A percentile compares a stretch with the other conserved stretches of the same genome.
These are phyloP conservation scores for Agonopterix heracliana DNA, from an alignment of 2,888 invertebrate genomes.

Conservation along the genomic window DNA sequence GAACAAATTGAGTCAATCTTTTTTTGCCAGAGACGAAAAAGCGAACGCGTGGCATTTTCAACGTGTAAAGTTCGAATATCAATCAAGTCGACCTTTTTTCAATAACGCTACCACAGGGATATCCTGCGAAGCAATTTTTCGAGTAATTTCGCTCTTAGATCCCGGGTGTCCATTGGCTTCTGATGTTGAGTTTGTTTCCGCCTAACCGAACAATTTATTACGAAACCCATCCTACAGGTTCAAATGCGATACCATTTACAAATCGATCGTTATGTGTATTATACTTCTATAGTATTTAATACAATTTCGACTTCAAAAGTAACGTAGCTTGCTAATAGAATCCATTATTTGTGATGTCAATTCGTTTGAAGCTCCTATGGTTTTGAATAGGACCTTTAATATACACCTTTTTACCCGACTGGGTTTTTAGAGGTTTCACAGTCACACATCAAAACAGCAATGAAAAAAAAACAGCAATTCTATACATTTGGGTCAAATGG, in stretches of 20 bases:
- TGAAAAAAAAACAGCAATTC: too few species aligned
- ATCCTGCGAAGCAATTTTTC: conserved; percentile 56
- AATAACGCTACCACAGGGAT: conserved; percentile 64
- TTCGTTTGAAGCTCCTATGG: too few species aligned
- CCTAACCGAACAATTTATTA: conserved; percentile 37
- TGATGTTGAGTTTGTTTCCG: conserved; percentile 31
- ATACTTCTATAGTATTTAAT: neutral
- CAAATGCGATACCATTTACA: conserved; percentile 8
- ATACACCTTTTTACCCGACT: too few species aligned
- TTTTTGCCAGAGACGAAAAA: conserved; percentile 65
- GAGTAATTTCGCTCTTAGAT: conserved; percentile 58
- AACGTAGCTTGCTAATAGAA: too few species aligned
- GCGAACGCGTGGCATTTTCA: conserved; percentile 61
- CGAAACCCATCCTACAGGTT: conserved; percentile 16
- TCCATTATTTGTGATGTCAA: too few species aligned
- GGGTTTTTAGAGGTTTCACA: too few species aligned
- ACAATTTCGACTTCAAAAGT: neutral
- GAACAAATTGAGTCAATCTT: conserved; percentile 74
- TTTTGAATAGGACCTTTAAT: too few species aligned
- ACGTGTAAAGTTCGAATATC: conserved; percentile 71
- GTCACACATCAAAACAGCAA: too few species aligned
- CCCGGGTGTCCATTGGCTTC: conserved; percentile 41
- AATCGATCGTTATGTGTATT: neutral
- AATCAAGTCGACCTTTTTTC: conserved; percentile 72
- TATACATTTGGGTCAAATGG: too few species aligned